Conservation (phyloP, 2,888 invertebrate genomes). For the Lochmaea crataegi region DNA sequence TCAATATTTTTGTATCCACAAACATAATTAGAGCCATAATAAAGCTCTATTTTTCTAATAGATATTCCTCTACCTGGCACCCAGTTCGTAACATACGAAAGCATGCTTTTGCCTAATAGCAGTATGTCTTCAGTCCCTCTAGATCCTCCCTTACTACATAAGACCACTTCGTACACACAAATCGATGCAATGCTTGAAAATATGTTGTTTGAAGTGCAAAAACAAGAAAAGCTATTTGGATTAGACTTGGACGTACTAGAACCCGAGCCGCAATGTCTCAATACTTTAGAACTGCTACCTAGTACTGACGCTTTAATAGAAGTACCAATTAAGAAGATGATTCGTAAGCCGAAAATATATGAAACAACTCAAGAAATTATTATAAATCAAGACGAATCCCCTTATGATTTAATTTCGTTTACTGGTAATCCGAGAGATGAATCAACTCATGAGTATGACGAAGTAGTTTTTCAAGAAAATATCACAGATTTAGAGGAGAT, state of each 20-base stretch:
- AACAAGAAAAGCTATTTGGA: slow-evolving; percentile 60
- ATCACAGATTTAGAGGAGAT: slow-evolving; percentile 41
- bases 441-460: slow-evolving; percentile 50
- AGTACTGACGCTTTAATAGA: slow-evolving; percentile 63
- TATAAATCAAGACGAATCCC: slow-evolving; percentile 38
- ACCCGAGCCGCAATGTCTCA: slow-evolving; percentile 55
- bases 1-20: not conserved
- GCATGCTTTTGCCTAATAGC: slow-evolving; percentile 59
- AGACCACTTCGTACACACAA: slow-evolving; percentile 58
- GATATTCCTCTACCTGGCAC: slow-evolving; percentile 54
- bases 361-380: slow-evolving; percentile 59
- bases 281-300: slow-evolving; percentile 61
- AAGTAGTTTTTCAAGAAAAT: slow-evolving; percentile 50
- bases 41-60: slow-evolving; percentile 49
- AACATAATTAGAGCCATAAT: slow-evolving; percentile 4
- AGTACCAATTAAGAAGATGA: slow-evolving; percentile 62
- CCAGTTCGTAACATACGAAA: slow-evolving; percentile 60
- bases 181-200: slow-evolving; percentile 64
- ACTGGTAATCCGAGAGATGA: slow-evolving; percentile 34
- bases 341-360: slow-evolving; percentile 56
- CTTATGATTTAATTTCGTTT: slow-evolving; percentile 45
- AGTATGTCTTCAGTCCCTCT: slow-evolving; percentile 47
- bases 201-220: slow-evolving; percentile 64
- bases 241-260: slow-evolving; percentile 59
- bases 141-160: slow-evolving; percentile 22